phyloP scores from a whole-genome alignment of 92 coral and sea anemone species.

The Actinernus sp. region DNA sequence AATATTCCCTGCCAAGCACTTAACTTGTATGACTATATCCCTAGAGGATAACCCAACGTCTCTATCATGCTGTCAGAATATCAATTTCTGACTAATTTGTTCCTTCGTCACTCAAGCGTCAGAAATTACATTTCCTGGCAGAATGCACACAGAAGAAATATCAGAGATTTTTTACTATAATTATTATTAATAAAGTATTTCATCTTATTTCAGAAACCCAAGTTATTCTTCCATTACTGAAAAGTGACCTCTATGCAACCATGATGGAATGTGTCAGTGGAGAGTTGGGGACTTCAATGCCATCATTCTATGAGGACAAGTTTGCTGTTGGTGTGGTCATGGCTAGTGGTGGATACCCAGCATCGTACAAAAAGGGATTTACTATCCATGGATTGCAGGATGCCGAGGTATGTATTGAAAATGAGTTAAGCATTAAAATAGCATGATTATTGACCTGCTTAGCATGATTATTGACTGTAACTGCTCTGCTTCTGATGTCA shows the following conservation, averaged over 20 bases:
- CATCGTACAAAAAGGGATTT: constrained; percentile 80
- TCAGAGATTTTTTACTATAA: background rate
- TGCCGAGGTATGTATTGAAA: constrained; percentile 68
- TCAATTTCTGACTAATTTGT: no score
- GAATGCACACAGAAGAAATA: no score
- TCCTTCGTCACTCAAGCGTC: no score
- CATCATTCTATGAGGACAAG: constrained; percentile 70
- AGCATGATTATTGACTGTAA: no score
- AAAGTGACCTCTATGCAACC: constrained; percentile 91
- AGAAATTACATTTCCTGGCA: no score
- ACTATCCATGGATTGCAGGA: constrained; percentile 69
- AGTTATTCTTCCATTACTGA: constrained; percentile 79
- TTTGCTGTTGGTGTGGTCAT: constrained; percentile 90
- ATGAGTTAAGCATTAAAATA: no score
- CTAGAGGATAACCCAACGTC: no score
- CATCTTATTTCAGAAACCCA: constrained; percentile 70
- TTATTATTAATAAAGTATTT: background rate
- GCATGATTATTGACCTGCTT: no score
- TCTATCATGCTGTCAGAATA: no score
- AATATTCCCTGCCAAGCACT: no score
- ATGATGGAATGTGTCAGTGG: constrained; percentile 98
- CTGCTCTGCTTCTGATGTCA: no score
- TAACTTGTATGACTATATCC: no score
- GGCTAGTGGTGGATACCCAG: constrained; percentile 96
- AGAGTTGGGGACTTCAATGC: constrained; percentile 81